A percentile compares a stretch with the other conserved stretches of the same genome.
Conservation (phyloP, 2,888 invertebrate species). For the Odontocerum albicorne region DNA sequence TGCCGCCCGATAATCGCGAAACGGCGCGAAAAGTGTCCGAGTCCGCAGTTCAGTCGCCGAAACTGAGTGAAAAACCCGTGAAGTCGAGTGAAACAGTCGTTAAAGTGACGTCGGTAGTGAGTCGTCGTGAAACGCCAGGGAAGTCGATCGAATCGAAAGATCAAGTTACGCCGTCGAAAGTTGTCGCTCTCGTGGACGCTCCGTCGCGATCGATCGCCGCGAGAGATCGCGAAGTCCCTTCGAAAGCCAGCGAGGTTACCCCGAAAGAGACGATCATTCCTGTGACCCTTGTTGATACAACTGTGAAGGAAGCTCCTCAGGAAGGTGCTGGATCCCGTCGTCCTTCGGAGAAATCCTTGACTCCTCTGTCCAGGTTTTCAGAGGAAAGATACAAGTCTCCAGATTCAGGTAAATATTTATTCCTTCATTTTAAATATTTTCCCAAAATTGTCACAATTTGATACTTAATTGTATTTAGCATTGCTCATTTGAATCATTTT, state of each 20-base stretch:
- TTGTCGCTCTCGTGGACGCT: slow-evolving; percentile 28
- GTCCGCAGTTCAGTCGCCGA: neutral
- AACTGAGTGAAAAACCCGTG: neutral
- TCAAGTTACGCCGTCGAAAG: slow-evolving; percentile 26
- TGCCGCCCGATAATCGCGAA: slow-evolving; percentile 27
- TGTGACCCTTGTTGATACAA: slow-evolving; percentile 14
- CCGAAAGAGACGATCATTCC: slow-evolving; percentile 18
- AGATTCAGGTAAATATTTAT: slow-evolving; percentile 17
- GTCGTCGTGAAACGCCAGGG: neutral
- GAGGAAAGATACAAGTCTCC: slow-evolving; percentile 19
- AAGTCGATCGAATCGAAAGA: neutral
- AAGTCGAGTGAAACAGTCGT: neutral
- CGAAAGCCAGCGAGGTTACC: slow-evolving; percentile 2
- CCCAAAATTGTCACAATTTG: too few relatives aligned
- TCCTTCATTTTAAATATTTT: too few relatives aligned
- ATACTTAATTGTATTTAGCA: neutral
- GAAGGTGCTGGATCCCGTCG: neutral
- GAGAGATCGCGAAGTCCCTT: slow-evolving; percentile 10
- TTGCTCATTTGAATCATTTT: neutral
- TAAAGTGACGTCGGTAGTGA: neutral
- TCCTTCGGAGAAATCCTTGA: slow-evolving; percentile 13
- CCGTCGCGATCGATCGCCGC: slow-evolving; percentile 12
- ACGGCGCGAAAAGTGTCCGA: slow-evolving; percentile 15
- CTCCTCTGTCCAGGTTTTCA: slow-evolving; percentile 9
- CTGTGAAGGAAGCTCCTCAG: slow-evolving; percentile 3